Percentiles rank a stretch among this genome's conserved stretches.
Evolutionary conservation across 2,113 vertebrate genomes (phyloP).

Genomic region (Myrmecobius fasciatus): DNA sequence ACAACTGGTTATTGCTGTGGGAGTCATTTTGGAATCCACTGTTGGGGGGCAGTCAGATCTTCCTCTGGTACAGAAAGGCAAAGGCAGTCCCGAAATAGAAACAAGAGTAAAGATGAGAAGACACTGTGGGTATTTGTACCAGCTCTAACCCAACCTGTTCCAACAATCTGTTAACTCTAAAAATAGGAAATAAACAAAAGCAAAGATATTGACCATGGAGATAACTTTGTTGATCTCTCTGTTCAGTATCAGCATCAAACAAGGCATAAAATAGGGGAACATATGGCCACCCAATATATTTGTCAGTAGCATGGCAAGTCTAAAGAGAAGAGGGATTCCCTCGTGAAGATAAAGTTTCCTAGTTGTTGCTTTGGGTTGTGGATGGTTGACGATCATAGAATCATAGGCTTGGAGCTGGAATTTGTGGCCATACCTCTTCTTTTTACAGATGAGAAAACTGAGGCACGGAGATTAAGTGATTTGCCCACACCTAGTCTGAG

Average conservation of each 20-base stretch:
- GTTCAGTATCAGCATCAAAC: background rate
- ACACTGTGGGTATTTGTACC: background rate
- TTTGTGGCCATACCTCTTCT: background rate
- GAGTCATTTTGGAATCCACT: background rate
- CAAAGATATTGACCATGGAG: background rate
- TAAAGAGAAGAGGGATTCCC: background rate
- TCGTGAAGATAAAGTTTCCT: background rate
- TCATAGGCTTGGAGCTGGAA: background rate
- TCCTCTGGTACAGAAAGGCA: background rate
- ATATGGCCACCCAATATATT: background rate
- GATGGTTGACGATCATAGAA: background rate
- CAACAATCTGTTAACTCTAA: background rate
- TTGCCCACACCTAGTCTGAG: background rate
- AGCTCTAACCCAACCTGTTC: background rate
- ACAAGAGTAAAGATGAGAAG: background rate
- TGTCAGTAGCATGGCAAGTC: background rate
- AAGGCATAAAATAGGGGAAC: background rate
- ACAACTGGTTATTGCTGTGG: background rate
- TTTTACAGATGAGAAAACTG: background rate
- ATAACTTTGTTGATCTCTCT: background rate
- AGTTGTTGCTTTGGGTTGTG: background rate
- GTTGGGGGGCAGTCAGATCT: background rate
- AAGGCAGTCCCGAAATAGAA: background rate
- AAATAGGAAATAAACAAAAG: background rate
- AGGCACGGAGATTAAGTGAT: background rate